A percentile compares a stretch with the other conserved stretches of the same genome.
phyloP scores from a whole-genome alignment of 2,797 vertebrate species.

The Thamnophis elegans region DNA sequence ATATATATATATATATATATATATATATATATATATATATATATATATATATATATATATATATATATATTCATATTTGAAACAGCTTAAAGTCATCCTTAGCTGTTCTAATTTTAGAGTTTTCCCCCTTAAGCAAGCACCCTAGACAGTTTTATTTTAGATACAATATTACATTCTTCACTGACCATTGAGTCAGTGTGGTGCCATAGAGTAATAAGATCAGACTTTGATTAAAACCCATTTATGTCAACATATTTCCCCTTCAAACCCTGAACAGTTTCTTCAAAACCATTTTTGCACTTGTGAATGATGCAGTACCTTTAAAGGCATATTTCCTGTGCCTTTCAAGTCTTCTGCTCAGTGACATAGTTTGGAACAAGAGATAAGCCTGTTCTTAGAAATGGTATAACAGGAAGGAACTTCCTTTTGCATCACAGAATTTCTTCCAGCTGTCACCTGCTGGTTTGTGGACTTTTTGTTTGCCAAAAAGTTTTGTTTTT shows the following conservation, averaged over 20 bases:
- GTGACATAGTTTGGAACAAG: not conserved
- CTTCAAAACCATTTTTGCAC: not conserved
- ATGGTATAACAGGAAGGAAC: too few relatives aligned
- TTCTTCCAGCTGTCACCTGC: too few relatives aligned
- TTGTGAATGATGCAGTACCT: not conserved
- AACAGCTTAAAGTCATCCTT: not conserved
- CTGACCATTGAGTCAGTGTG: not conserved
- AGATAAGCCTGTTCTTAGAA: too few relatives aligned
- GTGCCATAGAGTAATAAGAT: not conserved
- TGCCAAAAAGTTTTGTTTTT: too few relatives aligned
- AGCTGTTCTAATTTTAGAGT: not conserved
- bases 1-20: too few relatives aligned
- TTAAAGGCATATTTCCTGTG: not conserved
- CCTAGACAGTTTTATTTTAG: not conserved
- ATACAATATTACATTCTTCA: not conserved
- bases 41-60: too few relatives aligned
- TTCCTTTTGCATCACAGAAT: too few relatives aligned
- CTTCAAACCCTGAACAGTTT: not conserved
- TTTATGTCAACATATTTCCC: not conserved
- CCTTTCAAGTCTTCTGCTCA: not conserved
- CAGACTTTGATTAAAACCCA: not conserved
- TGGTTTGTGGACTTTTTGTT: too few relatives aligned
- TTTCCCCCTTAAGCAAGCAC: not conserved
- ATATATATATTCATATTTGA: not conserved
- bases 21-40: too few relatives aligned